Base-by-base conservation (phyloP, 2,113 vertebrate genomes). In the Callorhinus ursinus region DNA sequence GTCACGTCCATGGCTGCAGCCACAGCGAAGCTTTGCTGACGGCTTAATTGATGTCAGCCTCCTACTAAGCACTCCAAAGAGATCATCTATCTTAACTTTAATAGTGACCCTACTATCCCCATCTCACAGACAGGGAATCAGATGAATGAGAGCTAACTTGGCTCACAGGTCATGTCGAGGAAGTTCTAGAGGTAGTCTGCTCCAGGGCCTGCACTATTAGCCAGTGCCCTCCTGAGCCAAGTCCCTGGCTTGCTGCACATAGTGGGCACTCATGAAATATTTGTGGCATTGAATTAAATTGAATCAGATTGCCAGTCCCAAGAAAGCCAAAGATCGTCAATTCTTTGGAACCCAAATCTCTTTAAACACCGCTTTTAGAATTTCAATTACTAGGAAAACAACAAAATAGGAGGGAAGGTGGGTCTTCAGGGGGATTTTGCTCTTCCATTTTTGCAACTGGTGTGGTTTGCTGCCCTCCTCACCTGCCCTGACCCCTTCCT, bases 351-450 rank as follows among this genome's bases (percentile, higher is more conserved):
- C 36, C 36, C 1, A 10, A 63, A 49, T 94, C 83, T 72, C 81
- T 90, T 84, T 79, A 57, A 71, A 89, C 65, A 42, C 24, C n/a
- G 55, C n/a, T 74, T 93, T 92, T 81, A 65, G 95, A 90, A 80
- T 85, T 83, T 87, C 65, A 33, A 79, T 80, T 57, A 79, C 86
- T 77, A 80, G 92, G 97, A 91, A 72, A 55, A 92, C 72, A 87
- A 72, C 0, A 16, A 22, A 84, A 49, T 10, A 14, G 88, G 72
- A 53, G 94, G 55, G 57, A 18, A 82, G 57, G 14, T 55, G n/a
- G 90, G 31, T 53, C 94, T 96, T 88, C 63, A 57, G 4, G 76
- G 72, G 72, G 55, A 92, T 57, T 63, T 81, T 19, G 42, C 6
- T 0, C 83, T 93, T 91, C 93, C 28, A 33, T 80, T 94, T 94